Evolutionary conservation across 2,113 vertebrate genomes (phyloP), one percentile per base, ranked within the genome.

Genomic region (Hemichromis elongatus): DNA sequence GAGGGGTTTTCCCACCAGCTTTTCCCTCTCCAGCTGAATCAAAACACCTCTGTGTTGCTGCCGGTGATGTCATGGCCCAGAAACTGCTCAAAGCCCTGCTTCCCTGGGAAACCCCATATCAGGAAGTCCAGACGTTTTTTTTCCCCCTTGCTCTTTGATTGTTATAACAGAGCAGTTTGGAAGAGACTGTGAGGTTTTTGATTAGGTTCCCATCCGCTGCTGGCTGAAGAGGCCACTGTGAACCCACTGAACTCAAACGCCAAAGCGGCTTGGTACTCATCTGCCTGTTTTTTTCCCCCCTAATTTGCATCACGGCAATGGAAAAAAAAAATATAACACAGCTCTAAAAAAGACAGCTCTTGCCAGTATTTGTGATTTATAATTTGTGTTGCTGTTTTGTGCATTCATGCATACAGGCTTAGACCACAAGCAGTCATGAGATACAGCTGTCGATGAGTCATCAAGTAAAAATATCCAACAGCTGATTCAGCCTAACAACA

Each of bases 81-180:
- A 93, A 94, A 93, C 77, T 9, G 85, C 86, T 93, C 87, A 88
- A 86, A 92, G 91, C 12, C 70, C 92, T 56, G 86, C 80, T 93
- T 94, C 92, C 92, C 85, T 92, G 94, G 92, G 94, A 94, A 95
- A 94, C 88, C 94, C 94, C 92, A 91, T 87, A 93, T 88, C 92
- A 93, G 94, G 93, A 94, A 92, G 88, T 91, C 77, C 83, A 87
- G 82, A 78, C 47, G 0, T 12, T 57, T 82, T 85, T 77, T 63
- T 13, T 2, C n/a, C 21, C 54, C 50, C 26, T 40, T n/a, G 2
- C 86, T 70, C 6, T 77, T 83, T 91, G 90, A 95, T 94, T 94
- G 91, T 94, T 93, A 78, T 86, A 92, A 78, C 92, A 94, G 92
- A 83, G 78, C 80, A 84, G 90, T 50, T 77, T 85, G 80, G 75